phyloP scores from a whole-genome alignment of 2,113 vertebrate species.

The Xyrauchen texanus region DNA sequence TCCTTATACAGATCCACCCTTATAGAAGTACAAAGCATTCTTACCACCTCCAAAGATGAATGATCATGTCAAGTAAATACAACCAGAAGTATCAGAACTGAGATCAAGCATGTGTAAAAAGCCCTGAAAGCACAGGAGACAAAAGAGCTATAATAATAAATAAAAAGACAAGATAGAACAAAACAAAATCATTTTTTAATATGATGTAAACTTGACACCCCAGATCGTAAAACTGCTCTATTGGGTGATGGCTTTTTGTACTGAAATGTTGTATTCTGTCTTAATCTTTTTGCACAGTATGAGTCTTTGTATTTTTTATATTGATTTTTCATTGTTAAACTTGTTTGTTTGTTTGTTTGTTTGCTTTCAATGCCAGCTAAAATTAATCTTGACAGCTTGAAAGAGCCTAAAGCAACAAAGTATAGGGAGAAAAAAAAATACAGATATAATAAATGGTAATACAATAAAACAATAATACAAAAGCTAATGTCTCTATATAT shows the following conservation, averaged over 20 bases:
- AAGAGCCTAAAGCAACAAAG: not conserved
- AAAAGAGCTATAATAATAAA: slow-evolving; percentile 31
- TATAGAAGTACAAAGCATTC: no score
- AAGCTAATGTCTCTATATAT: no score
- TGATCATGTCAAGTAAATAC: slow-evolving; percentile 32
- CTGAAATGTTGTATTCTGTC: not conserved
- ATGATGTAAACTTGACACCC: slow-evolving; percentile 26
- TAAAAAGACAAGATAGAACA: not conserved
- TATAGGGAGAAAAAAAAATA: no score
- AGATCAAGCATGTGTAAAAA: slow-evolving; percentile 39
- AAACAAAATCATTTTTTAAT: slow-evolving; percentile 30
- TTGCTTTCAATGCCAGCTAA: slow-evolving; percentile 16
- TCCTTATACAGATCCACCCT: no score
- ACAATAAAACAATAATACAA: no score
- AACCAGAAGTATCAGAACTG: slow-evolving; percentile 5
- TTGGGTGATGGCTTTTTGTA: not conserved
- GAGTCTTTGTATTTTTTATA: not conserved
- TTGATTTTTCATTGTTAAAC: slow-evolving; percentile 14
- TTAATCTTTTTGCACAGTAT: not conserved
- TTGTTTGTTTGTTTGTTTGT: not conserved
- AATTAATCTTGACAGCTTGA: not conserved
- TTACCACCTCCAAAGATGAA: slow-evolving; percentile 11
- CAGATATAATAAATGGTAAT: no score
- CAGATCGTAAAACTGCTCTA: not conserved
- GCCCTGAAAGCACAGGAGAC: slow-evolving; percentile 3